Conservation (phyloP, 2,888 invertebrate genomes). For the Pseudococcus viburni region DNA sequence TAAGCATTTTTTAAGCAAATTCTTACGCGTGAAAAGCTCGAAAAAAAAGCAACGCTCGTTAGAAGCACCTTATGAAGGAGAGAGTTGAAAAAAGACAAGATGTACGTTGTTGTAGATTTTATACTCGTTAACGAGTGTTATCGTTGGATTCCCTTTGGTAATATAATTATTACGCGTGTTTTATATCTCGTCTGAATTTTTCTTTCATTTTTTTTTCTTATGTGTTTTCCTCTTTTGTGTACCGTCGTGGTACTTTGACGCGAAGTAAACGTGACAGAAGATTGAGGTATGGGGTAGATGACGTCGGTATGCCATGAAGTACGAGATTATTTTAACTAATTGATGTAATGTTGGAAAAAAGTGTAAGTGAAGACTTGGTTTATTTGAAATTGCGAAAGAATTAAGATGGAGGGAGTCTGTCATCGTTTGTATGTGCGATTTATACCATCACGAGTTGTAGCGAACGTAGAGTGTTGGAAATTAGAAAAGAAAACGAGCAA, state of each 20-base stretch:
- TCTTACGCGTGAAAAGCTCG: conserved; percentile 35
- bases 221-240: background rate
- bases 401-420: background rate
- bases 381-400: background rate
- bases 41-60: conserved; percentile 43
- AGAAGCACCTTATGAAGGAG: conserved; percentile 4
- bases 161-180: conserved; percentile 57
- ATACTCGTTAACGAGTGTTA: conserved; percentile 53
- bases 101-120: conserved; percentile 43
- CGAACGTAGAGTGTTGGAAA: background rate
- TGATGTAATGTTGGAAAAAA: conserved; percentile 14
- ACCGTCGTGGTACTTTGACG: conserved; percentile 14
- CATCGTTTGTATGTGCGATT: background rate
- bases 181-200: conserved; percentile 6
- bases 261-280: conserved; percentile 14
- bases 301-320: background rate
- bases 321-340: conserved; percentile 21
- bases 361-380: background rate
- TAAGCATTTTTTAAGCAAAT: conserved; percentile 44
- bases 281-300: background rate
- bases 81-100: conserved; percentile 2
- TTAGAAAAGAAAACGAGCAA: conserved; percentile 29
- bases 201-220: background rate
- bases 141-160: conserved; percentile 45
- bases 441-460: conserved; percentile 18